Base-by-base conservation (phyloP, 2,113 vertebrate species). In the Zosterops pallidus region DNA sequence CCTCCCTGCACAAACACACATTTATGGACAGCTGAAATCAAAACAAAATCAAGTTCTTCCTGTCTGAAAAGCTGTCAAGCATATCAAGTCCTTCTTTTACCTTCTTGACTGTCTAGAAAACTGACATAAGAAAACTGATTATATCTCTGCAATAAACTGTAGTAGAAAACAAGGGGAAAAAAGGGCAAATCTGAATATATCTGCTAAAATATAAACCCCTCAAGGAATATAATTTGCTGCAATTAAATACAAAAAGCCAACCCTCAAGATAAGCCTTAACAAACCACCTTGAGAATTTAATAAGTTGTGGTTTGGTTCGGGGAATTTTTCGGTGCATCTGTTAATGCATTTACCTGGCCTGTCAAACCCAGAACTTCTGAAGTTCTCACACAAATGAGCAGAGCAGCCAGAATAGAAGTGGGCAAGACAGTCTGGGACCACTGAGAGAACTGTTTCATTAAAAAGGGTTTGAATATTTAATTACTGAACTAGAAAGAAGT, bases 261-360 rank as follows among this genome's bases (percentile, higher is more conserved):
- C 94, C 89, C 80, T 67, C 55, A 71, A 88, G 86, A 56, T 96
- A 95, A 97, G 91, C 86, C 84, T 85, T 82, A 86, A 86, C 79
- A 96, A 97, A 96, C 94, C 81, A 96, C 63, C 94, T 95, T 86
- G 81, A 91, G 87, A 89, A 39, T 86, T 96, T 74, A 95, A 19
- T 56, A 89, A 70, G 60, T 9, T 69, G 77, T 74, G 77, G 47
- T 60, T 72, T 72, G 52, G 49, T 93, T 89, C 42, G 6, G 41
- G 39, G 56, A 8, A 62, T 76, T 90, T 86, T 65, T 71, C 37
- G 72, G 44, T 6, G 11, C 22, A 47, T 8, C 68, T 55, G 39
- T 75, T 64, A 49, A 50, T 77, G 31, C n/a, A 77, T 75, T 63
- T 63, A 56, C 47, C 33, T 75, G 68, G 59, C 49, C 74, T 76